These are phyloP conservation scores for Amphimallon solstitiale DNA, from an alignment of 2,888 invertebrate genomes.

Conservation along the genomic window DNA sequence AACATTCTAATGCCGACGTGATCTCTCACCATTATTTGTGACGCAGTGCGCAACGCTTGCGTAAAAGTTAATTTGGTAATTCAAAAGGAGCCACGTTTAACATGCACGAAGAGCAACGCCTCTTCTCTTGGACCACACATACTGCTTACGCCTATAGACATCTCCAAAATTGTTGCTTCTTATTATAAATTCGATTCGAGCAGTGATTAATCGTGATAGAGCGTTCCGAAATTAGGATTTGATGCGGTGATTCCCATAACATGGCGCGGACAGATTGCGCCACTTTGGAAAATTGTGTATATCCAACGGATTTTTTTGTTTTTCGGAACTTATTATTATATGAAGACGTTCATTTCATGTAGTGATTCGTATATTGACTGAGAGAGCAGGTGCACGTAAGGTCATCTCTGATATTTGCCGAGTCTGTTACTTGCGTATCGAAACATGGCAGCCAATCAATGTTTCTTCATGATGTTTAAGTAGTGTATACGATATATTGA, in stretches of 20 bases:
- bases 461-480: too few species aligned
- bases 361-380: not conserved
- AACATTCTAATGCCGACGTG: too few species aligned
- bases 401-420: not conserved
- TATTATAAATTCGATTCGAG: slow-evolving; percentile 29
- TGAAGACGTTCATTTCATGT: not conserved
- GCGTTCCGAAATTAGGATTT: not conserved
- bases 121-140: slow-evolving; percentile 1
- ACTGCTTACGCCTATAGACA: not conserved
- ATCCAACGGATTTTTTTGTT: not conserved
- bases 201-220: not conserved
- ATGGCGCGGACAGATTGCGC: not conserved
- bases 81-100: not conserved
- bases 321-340: slow-evolving; percentile 5
- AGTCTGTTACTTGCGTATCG: too few species aligned
- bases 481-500: too few species aligned
- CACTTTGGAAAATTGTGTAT: slow-evolving; percentile 7
- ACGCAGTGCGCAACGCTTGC: not conserved
- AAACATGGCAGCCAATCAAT: too few species aligned
- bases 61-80: not conserved
- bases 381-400: not conserved
- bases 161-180: slow-evolving; percentile 11
- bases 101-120: not conserved
- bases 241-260: not conserved
- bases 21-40: too few species aligned